Evolutionary conservation across 2,797 vertebrate species (phyloP), one percentile per base, ranked within the genome.

Genomic region (Scarus forsteni): DNA sequence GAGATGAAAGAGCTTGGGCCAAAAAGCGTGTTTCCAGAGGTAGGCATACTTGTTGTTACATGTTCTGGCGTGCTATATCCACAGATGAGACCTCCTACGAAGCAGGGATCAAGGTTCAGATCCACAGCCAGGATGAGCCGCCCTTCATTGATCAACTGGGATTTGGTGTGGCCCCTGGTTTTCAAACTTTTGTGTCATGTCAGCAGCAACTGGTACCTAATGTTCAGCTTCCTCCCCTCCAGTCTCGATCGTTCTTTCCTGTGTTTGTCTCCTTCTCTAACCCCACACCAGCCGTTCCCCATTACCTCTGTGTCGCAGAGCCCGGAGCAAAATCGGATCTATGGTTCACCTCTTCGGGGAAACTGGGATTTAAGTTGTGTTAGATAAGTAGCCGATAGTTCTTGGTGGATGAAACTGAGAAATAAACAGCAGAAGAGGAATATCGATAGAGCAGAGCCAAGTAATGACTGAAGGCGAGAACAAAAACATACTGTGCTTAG

Each of bases 51-150:
- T 77, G 66, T 73, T 79, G 64, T 92, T 77, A 89, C 60, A 87
- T 87, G 62, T 61, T 91, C 66, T 89, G 86, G 79, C 88, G 60
- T 91, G 84, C 79, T 93, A 73, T 92, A 84, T 90, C 90, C 89
- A 84, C 95, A 98, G 97, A 97, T 43, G 96, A 98, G 89, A 97
- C 96, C 6, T 97, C 95, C 0, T 97, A 95, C 3, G 97, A 98
- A 93, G 97, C 94, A 6, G 97, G 97, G 62, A 93, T 98, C 91
- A 96, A 97, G 88, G 97, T 98, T 91, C 97, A 98, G 92, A 96
- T 98, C 91, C 97, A 98, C 94, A 96, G 94, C 88, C 97, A 98
- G 91, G 93, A 96, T 1, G 97, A 98, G 89, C 97, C 96, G 0
- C 97, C 97, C 34, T 94, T 95, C 93, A 96, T 98, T 34, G 96